Evolutionary conservation across 1,140 invertebrate genomes (phyloP).

Genomic region (Micrasema minimum): DNA sequence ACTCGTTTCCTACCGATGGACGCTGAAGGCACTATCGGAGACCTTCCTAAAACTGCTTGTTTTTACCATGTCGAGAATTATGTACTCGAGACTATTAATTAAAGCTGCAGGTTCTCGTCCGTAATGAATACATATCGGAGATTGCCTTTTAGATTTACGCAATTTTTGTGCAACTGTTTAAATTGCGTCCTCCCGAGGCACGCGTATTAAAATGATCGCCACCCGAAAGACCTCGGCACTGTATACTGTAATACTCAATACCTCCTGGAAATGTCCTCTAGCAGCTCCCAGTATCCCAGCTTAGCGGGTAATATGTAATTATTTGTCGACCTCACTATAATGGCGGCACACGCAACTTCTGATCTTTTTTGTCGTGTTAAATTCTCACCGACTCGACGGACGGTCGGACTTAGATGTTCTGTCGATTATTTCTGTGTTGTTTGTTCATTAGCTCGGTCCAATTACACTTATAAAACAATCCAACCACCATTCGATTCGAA

Average conservation of each 20-base stretch:
- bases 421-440: conserved; percentile 11
- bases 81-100: conserved; percentile 29
- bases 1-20: conserved; percentile 20
- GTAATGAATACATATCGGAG: no score
- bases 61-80: conserved; percentile 2
- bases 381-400: conserved; percentile 27
- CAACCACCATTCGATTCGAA: conserved; percentile 21
- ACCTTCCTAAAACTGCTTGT: conserved; percentile 31
- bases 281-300: not conserved
- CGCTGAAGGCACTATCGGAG: conserved; percentile 18
- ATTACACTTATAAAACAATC: conserved; percentile 43
- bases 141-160: conserved; percentile 7
- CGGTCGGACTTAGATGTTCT: conserved; percentile 8
- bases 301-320: not conserved
- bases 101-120: not conserved
- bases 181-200: conserved; percentile 16
- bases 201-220: not conserved
- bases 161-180: conserved; percentile 29
- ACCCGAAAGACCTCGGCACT: not conserved
- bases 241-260: no score
- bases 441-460: conserved; percentile 33
- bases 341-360: conserved; percentile 13
- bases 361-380: conserved; percentile 16
- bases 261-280: conserved; percentile 1
- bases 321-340: conserved; percentile 16